Evolutionary conservation across 2,797 vertebrate species (phyloP), one percentile per base, ranked within the genome.

Genomic region (Anniella stebbinsi): DNA sequence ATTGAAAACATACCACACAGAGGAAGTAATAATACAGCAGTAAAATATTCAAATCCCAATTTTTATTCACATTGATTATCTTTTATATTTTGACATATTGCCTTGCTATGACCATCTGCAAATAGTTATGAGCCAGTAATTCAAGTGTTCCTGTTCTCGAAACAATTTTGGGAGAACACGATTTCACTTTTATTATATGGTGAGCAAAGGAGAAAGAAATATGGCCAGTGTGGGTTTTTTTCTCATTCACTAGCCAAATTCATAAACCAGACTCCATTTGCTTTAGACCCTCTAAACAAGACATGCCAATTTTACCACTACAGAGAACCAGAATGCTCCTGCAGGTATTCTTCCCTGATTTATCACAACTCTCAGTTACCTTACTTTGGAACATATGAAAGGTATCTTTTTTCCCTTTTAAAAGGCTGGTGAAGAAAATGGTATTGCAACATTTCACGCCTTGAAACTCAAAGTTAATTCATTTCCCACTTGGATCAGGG

Each of bases 11-110:
- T 36, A 96, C 89, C 88, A 92, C 76, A 77, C 1, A 94, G 82
- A 95, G 94, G 94, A 97, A 97, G 94, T 94, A 96, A 96, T 96
- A 96, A 96, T 92, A 94, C 36, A 75, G 86, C 80, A 95, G 90
- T 93, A 91, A 94, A 95, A 95, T 95, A 96, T 92, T 95, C 93
- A 95, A 96, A 95, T 95, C 89, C 90, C 88, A 95, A 95, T 94
- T 96, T 96, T 96, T 95, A 94, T 94, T 96, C 91, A 90, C 85
- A 86, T 75, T 96, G 92, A 96, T 97, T 96, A 96, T 96, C 93
- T 96, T 95, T 94, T 94, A 95, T 77, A 96, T 95, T 97, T 95
- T 96, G 88, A 96, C 96, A 92, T 94, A 96, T 92, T 93, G 93
- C 92, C 92, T 96, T 96, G 96, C 88, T 95, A 90, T 69, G 84